Base-by-base conservation (phyloP, 1,140 invertebrate species). In the Chelonus insularis region DNA sequence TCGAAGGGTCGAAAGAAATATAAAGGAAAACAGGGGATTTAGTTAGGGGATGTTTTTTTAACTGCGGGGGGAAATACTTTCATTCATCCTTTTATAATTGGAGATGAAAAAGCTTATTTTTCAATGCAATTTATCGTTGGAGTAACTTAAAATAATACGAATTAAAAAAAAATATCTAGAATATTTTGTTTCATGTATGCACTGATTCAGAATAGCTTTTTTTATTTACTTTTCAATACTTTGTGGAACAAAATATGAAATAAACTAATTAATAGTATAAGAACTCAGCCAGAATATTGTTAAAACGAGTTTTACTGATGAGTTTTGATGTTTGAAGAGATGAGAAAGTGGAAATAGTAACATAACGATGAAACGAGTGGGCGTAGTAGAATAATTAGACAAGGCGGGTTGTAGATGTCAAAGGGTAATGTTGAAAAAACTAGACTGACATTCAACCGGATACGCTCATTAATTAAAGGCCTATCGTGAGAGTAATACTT, bases 401-500 rank as follows among this genome's bases (percentile, higher is more conserved):
- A 8, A 55, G 20, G 21, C 21, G 16, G 36, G 36, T 41, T 39
- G 20, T 20, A 39, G 9, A 39, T 55, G 12, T 39, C 36, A 21
- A 55, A 41, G 34, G 51, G 25, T 36, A 36, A 16, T 23, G 18
- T 23, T 18, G 18, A 55, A 21, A 55, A 55, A 41, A 20, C 39
- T 50, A 60, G 47, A 50, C 7, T 43, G 16, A 16, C 5, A 43
- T 20, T 16, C 12, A 43, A 43, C 12, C 7, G 12, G 1, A 37
- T 37, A 29, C 25, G 25, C 25, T 29, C 25, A 29, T 29, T 29
- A 29, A 29, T 29, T 29, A 29, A 29, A 29, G 7, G 25, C 7
- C 25, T 29, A 29, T 29, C 7, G 25, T 29, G 7, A 29, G 25
- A 29, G 3, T 4, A 4, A 29, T 7, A 29, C 25, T 29, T 7